Conservation (phyloP, 2,113 vertebrate species). For the Tetrao urogallus region DNA sequence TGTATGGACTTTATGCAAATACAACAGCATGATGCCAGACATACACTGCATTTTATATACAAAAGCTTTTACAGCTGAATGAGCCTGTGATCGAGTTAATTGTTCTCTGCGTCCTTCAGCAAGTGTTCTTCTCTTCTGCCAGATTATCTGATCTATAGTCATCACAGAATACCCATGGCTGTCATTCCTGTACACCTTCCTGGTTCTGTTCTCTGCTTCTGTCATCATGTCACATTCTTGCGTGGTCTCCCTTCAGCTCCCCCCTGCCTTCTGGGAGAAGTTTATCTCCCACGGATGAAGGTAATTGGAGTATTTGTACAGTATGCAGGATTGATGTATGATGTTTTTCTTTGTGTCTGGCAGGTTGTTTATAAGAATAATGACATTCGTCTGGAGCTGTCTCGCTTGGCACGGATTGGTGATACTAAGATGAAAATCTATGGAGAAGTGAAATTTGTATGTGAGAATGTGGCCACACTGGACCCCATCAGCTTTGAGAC, state of each 20-base stretch:
- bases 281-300: conserved; percentile 39
- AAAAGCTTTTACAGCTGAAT: neutral
- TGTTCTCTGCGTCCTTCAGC: neutral
- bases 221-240: neutral
- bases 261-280: conserved; percentile 19
- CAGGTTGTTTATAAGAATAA: conserved; percentile 99
- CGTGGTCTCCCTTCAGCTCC: neutral
- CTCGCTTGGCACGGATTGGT: conserved; percentile 93
- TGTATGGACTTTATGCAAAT: conserved; percentile 36
- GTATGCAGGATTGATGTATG: conserved; percentile 73
- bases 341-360: conserved; percentile 59
- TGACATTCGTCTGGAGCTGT: conserved; percentile 95
- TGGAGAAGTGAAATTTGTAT: conserved; percentile 93
- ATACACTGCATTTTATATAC: neutral
- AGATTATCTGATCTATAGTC: neutral
- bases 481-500: conserved; percentile 98
- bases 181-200: neutral
- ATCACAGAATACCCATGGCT: neutral
- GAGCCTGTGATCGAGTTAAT: conserved; percentile 1
- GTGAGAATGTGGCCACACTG: conserved; percentile 94
- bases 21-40: neutral
- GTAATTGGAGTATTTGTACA: conserved; percentile 51
- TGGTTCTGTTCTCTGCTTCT: neutral
- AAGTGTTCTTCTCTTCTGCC: conserved; percentile 2
- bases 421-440: conserved; percentile 99